Percentiles rank a stretch among this genome's conserved stretches.
phyloP scores from a whole-genome alignment of 2,888 invertebrate genomes.

The Himalopsyche kuldschensis region DNA sequence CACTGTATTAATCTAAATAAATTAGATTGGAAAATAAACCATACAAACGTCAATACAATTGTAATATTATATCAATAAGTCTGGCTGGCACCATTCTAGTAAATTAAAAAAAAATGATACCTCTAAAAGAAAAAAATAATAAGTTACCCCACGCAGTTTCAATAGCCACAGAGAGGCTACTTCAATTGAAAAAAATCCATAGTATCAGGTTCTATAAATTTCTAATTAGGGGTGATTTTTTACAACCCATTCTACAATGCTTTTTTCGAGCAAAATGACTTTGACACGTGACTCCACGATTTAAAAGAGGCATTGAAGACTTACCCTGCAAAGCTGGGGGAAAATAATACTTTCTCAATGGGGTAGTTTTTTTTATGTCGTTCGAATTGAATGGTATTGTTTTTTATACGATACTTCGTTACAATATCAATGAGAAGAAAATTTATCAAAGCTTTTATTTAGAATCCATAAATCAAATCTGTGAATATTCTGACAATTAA shows the following conservation, averaged over 20 bases:
- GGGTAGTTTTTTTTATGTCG: constrained; percentile 22
- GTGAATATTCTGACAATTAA: too few relatives aligned
- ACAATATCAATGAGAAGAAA: background rate
- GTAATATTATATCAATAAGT: background rate
- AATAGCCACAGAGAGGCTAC: constrained; percentile 19
- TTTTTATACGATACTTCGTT: background rate
- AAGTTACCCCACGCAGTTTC: constrained; percentile 19
- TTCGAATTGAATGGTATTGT: background rate
- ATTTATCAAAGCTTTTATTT: background rate
- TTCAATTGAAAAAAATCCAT: constrained; percentile 27
- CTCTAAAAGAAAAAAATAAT: background rate
- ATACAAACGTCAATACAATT: too few relatives aligned
- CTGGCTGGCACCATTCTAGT: background rate
- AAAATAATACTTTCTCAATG: constrained; percentile 28
- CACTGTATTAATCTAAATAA: too few relatives aligned
- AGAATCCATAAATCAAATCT: too few relatives aligned
- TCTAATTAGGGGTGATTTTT: constrained; percentile 38
- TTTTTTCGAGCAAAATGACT: constrained; percentile 31
- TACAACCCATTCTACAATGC: background rate
- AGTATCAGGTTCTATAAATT: constrained; percentile 36
- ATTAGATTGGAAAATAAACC: too few relatives aligned
- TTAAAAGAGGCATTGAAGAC: constrained; percentile 35
- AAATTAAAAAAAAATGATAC: background rate
- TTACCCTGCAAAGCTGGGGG: constrained; percentile 19
- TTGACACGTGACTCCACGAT: constrained; percentile 37